Percentiles rank a stretch among this genome's conserved stretches.
Conservation (phyloP, 2,888 invertebrate species). For the Seira musarum region DNA sequence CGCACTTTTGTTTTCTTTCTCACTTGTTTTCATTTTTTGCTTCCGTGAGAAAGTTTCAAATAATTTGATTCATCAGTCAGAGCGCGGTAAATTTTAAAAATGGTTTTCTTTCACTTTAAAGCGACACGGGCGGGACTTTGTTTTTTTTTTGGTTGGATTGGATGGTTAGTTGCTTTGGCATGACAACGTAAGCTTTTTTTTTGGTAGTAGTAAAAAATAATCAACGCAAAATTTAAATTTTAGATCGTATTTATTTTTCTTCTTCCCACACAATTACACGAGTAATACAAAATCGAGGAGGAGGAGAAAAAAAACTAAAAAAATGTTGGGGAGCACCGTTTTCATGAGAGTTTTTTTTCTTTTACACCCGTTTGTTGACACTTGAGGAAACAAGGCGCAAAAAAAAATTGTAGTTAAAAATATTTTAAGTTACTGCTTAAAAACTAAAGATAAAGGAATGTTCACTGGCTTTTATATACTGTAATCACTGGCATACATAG, state of each 20-base stretch:
- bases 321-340: slow-evolving; percentile 43
- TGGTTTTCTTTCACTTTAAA: neutral
- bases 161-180: too few relatives aligned
- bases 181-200: too few relatives aligned
- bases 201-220: too few relatives aligned
- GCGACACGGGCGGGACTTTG: neutral
- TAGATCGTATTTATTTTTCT: too few relatives aligned
- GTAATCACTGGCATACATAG: slow-evolving; percentile 60
- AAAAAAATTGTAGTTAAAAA: slow-evolving; percentile 1
- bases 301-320: neutral
- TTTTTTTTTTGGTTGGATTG: neutral
- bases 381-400: neutral
- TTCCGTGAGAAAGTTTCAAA: too few relatives aligned
- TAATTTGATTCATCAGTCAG: too few relatives aligned
- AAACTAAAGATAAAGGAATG: neutral
- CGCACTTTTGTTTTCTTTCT: too few relatives aligned
- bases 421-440: neutral
- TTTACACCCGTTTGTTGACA: slow-evolving; percentile 10
- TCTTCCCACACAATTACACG: too few relatives aligned
- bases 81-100: too few relatives aligned
- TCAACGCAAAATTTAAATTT: too few relatives aligned
- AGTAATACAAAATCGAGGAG: too few relatives aligned
- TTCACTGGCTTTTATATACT: slow-evolving; percentile 5
- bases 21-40: too few relatives aligned
- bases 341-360: neutral